phyloP scores from a whole-genome alignment of 2,797 vertebrate genomes.

The Syncerus caffer region DNA sequence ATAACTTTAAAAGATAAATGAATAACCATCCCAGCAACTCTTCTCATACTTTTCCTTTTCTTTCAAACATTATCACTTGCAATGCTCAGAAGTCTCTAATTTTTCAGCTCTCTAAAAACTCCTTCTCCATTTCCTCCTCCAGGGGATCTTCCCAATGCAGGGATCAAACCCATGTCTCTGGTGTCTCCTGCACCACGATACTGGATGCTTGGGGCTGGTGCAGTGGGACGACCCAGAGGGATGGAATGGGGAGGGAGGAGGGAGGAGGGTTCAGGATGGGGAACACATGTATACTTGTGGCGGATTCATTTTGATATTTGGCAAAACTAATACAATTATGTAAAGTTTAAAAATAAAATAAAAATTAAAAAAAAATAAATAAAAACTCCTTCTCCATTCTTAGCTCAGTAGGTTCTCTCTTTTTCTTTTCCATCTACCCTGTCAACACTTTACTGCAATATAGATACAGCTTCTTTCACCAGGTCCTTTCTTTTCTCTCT shows the following conservation, averaged over 20 bases:
- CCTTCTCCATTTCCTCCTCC: neutral
- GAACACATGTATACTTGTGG: too few species aligned
- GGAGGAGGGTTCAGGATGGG: too few species aligned
- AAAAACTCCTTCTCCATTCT: neutral
- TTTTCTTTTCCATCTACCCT: neutral
- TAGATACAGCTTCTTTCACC: neutral
- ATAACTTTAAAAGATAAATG: neutral
- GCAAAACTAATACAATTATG: too few species aligned
- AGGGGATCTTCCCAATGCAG: too few species aligned
- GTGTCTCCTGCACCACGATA: too few species aligned
- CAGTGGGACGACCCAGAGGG: too few species aligned
- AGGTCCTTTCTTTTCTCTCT: neutral
- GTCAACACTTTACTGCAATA: neutral
- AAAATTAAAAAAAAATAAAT: too few species aligned
- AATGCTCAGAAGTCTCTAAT: neutral
- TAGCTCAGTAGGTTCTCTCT: neutral
- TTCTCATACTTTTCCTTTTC: neutral
- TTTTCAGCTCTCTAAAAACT: neutral
- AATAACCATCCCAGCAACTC: neutral
- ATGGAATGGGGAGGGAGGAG: too few species aligned
- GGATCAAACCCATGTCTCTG: too few species aligned
- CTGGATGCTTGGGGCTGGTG: too few species aligned
- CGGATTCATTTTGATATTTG: too few species aligned
- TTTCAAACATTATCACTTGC: neutral
- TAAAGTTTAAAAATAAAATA: too few species aligned